Evolutionary conservation across 2,888 invertebrate species (phyloP).

Genomic region (Pterostichus niger): DNA sequence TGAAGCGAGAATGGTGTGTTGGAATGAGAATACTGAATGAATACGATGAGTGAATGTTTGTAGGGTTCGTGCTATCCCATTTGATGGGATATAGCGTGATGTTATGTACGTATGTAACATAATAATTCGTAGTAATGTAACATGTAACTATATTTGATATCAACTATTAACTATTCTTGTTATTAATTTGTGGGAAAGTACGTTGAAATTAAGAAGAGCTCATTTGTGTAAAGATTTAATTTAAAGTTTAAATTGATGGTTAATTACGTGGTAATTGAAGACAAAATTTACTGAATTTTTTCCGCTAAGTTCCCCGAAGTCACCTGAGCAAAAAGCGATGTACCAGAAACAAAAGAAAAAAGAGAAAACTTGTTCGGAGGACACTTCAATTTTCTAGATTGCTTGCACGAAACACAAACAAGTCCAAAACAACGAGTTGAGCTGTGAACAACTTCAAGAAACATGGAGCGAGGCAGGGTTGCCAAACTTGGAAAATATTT

Average conservation of each 20-base stretch:
- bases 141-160: no score
- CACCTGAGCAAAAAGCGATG: constrained; percentile 16
- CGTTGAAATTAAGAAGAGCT: background rate
- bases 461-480: constrained; percentile 2
- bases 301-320: constrained; percentile 9
- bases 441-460: constrained; percentile 5
- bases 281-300: constrained; percentile 4
- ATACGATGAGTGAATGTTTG: no score
- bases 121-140: no score
- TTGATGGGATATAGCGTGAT: no score
- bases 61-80: no score
- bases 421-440: constrained; percentile 45
- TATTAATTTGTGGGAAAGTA: background rate
- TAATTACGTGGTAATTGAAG: background rate
- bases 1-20: no score
- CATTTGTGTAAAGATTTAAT: constrained; percentile 11
- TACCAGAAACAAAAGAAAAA: constrained; percentile 27
- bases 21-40: no score
- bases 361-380: constrained; percentile 54
- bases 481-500: constrained; percentile 35
- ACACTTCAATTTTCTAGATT: constrained; percentile 61
- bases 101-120: no score
- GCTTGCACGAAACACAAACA: constrained; percentile 58
- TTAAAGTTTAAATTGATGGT: background rate
- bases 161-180: no score